Percentiles rank a stretch among this genome's conserved stretches.
Evolutionary conservation across 2,113 vertebrate genomes (phyloP).

Genomic region (Hypomesus transpacificus): DNA sequence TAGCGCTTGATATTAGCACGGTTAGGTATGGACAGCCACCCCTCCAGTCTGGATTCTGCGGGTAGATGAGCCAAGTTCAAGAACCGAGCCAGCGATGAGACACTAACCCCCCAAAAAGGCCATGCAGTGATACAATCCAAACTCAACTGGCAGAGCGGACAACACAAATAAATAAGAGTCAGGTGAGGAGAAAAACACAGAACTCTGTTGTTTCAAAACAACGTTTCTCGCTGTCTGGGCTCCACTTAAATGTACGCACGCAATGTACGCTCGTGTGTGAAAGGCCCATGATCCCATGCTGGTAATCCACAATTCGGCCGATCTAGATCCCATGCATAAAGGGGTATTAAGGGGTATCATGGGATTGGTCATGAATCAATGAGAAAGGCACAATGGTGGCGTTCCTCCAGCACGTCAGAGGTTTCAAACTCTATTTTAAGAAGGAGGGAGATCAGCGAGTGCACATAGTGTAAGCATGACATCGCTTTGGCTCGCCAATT

Average conservation of each 20-base stretch:
- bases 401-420: too few relatives aligned
- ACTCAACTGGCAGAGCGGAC: constrained; percentile 32
- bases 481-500: too few relatives aligned
- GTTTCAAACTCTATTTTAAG: too few relatives aligned
- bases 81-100: too few relatives aligned
- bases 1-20: constrained; percentile 95
- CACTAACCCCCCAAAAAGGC: not conserved
- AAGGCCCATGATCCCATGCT: constrained; percentile 25
- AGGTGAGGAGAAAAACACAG: constrained; percentile 2
- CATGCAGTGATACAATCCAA: constrained; percentile 64
- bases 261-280: constrained; percentile 24
- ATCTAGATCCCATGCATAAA: constrained; percentile 37
- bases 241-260: constrained; percentile 28
- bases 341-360: constrained; percentile 7
- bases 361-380: not conserved
- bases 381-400: not conserved
- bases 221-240: constrained; percentile 8
- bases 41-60: constrained; percentile 95
- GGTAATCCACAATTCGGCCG: constrained; percentile 7
- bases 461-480: too few relatives aligned
- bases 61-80: constrained; percentile 9
- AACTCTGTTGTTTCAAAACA: constrained; percentile 16
- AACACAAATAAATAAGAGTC: constrained; percentile 16
- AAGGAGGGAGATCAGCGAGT: too few relatives aligned
- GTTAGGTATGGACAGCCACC: constrained; percentile 96